Percentiles rank a stretch among this genome's conserved stretches.
These are phyloP conservation scores for Ctenodactylus gundi DNA, from an alignment of 2,113 vertebrate genomes.

Conservation along the genomic window DNA sequence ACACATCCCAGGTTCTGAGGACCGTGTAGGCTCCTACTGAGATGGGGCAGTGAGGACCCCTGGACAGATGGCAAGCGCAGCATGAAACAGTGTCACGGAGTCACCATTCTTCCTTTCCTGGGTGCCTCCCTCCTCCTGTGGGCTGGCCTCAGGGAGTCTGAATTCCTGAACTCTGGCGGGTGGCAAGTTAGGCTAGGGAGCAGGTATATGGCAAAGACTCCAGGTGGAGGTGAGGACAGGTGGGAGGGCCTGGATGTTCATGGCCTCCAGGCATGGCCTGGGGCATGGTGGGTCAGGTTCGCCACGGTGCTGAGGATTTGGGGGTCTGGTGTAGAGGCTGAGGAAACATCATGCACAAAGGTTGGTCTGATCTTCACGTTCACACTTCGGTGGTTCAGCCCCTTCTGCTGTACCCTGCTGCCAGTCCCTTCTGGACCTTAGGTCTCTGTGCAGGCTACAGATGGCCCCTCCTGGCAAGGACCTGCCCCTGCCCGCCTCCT, in stretches of 20 bases:
- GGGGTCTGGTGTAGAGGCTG: background rate
- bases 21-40: rapidly evolving
- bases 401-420: background rate
- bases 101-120: background rate
- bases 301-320: background rate
- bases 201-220: no score
- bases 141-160: background rate
- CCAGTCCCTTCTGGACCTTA: background rate
- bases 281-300: background rate
- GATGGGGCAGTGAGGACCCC: background rate
- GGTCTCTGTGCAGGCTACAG: background rate
- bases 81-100: background rate
- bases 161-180: background rate
- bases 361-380: background rate
- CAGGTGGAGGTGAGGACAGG: background rate
- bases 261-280: background rate
- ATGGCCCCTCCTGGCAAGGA: background rate
- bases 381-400: no score
- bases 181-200: no score
- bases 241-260: no score
- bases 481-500: background rate
- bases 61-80: background rate
- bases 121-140: background rate
- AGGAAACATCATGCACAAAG: background rate
- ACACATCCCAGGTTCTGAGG: background rate